These are phyloP conservation scores for Aphrophora alni DNA, from an alignment of 2,888 invertebrate species.

Conservation along the genomic window DNA sequence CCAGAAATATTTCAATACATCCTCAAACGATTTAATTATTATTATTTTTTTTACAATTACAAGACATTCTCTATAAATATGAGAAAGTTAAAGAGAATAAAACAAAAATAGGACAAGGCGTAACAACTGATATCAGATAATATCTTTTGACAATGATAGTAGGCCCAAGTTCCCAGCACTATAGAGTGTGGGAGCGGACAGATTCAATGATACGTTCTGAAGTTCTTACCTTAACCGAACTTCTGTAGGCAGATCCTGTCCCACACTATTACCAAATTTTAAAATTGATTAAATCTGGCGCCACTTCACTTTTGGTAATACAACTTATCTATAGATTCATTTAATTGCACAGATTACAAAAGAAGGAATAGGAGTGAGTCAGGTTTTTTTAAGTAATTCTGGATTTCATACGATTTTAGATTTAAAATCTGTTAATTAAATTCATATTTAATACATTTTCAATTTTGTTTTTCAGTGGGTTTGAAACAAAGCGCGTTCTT, in stretches of 20 bases:
- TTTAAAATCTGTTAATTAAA: no score
- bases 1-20: no score
- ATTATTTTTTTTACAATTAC: no score
- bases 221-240: no score
- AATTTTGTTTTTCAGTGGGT: no score
- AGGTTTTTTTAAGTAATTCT: background rate
- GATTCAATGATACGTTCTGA: no score
- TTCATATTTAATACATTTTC: no score
- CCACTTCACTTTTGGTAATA: background rate
- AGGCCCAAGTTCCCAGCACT: background rate
- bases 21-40: no score
- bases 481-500: no score
- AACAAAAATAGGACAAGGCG: no score
- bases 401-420: background rate
- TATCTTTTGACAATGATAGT: background rate
- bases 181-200: background rate
- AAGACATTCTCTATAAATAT: no score
- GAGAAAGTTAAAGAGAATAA: no score
- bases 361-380: background rate
- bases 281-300: background rate
- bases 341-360: background rate
- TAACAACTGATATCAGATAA: background rate
- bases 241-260: background rate
- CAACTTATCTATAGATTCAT: background rate
- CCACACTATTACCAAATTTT: constrained; percentile 2